A percentile compares a stretch with the other conserved stretches of the same genome.
phyloP scores from a whole-genome alignment of 2,113 vertebrate genomes.

The Nothoprocta perdicaria region DNA sequence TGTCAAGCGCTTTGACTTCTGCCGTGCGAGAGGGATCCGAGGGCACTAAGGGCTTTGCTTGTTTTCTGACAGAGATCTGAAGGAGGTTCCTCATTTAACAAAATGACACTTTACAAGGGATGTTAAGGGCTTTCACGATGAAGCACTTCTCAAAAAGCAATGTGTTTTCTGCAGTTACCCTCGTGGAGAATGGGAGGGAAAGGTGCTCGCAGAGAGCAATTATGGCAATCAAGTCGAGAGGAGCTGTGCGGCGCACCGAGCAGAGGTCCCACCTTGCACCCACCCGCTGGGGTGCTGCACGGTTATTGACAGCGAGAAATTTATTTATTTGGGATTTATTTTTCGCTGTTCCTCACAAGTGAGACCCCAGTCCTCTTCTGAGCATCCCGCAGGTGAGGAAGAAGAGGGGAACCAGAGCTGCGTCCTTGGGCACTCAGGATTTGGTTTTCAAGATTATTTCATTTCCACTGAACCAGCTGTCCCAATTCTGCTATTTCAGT shows the following conservation, averaged over 20 bases:
- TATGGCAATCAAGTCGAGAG: not conserved
- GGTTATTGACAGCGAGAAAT: not conserved
- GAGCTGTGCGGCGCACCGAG: too few relatives aligned
- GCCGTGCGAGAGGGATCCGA: not conserved
- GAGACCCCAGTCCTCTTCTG: too few relatives aligned
- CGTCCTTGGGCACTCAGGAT: fast-evolving
- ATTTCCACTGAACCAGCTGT: not conserved
- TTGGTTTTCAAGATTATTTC: fast-evolving
- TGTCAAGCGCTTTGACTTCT: not conserved
- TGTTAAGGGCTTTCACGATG: not conserved
- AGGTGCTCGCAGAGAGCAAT: not conserved
- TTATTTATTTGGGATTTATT: not conserved
- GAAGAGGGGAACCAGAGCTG: too few relatives aligned
- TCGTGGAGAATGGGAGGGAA: not conserved
- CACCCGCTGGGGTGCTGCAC: fast-evolving
- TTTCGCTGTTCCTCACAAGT: not conserved
- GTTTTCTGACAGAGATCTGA: not conserved
- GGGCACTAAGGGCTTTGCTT: not conserved
- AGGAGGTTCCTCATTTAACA: not conserved
- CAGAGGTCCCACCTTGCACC: too few relatives aligned
- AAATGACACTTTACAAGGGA: not conserved
- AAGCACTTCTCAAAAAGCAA: not conserved
- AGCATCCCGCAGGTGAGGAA: too few relatives aligned
- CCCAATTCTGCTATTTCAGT: not conserved
- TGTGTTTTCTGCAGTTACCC: not conserved